Evolutionary conservation across 2,888 invertebrate genomes (phyloP).

Genomic region (Cynaeus angustus): DNA sequence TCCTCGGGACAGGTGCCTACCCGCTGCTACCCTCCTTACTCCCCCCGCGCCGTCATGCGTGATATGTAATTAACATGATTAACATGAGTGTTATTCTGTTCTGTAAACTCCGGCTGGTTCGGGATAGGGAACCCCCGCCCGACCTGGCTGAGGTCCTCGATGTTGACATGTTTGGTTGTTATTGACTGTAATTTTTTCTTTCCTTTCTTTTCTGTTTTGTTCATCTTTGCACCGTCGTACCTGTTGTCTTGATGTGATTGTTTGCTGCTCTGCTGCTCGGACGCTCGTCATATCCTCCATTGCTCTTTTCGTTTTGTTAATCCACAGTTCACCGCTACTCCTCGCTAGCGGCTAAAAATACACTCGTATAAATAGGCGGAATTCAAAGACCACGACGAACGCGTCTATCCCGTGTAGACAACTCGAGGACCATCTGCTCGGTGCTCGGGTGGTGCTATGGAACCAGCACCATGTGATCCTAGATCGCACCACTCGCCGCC

Average conservation of each 20-base stretch:
- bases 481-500: no score
- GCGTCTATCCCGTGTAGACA: slow-evolving; percentile 60
- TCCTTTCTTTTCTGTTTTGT: slow-evolving; percentile 57
- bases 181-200: slow-evolving; percentile 60
- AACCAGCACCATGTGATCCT: background rate
- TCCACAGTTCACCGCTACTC: slow-evolving; percentile 66
- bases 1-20: slow-evolving; percentile 93
- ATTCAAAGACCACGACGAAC: slow-evolving; percentile 64
- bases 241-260: slow-evolving; percentile 63
- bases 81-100: slow-evolving; percentile 72
- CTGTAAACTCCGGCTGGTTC: slow-evolving; percentile 61
- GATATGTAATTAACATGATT: slow-evolving; percentile 74
- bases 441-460: slow-evolving; percentile 41
- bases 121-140: slow-evolving; percentile 55
- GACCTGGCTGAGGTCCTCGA: slow-evolving; percentile 65
- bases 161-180: slow-evolving; percentile 66
- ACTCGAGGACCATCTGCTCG: slow-evolving; percentile 54
- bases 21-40: slow-evolving; percentile 75
- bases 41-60: slow-evolving; percentile 70
- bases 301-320: slow-evolving; percentile 67
- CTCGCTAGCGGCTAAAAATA: slow-evolving; percentile 70
- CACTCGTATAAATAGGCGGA: slow-evolving; percentile 67
- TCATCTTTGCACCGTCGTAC: slow-evolving; percentile 62
- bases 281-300: slow-evolving; percentile 57
- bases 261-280: slow-evolving; percentile 61